Percentiles rank a stretch among this genome's conserved stretches.
Conservation (phyloP, 2,797 vertebrate genomes). For the Graptemys geographica region DNA sequence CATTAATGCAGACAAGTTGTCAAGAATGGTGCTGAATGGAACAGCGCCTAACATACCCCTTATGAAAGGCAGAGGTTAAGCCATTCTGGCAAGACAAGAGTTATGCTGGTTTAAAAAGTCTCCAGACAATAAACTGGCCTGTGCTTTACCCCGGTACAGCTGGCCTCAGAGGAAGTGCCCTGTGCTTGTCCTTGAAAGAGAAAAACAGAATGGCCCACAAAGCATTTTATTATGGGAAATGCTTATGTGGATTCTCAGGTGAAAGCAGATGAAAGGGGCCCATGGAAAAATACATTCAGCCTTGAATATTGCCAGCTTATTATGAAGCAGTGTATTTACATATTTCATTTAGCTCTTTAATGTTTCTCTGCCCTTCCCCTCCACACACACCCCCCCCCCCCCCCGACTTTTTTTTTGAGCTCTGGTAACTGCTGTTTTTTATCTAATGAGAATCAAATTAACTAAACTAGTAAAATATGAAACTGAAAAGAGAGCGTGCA, state of each 20-base stretch:
- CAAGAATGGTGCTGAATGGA: constrained; percentile 1
- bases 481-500: not conserved
- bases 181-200: constrained; percentile 43
- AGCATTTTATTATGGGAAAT: constrained; percentile 41
- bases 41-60: not conserved
- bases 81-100: not conserved
- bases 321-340: constrained; percentile 35
- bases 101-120: not conserved
- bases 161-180: constrained; percentile 23
- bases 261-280: constrained; percentile 49
- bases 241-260: not conserved
- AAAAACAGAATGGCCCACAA: constrained; percentile 45
- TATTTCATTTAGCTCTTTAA: constrained; percentile 31
- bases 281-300: constrained; percentile 19
- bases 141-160: not conserved
- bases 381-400: rapidly evolving
- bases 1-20: not conserved
- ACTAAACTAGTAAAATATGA: not conserved
- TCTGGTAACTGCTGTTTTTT: not conserved
- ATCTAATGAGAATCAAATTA: not conserved
- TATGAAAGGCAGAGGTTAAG: constrained; percentile 2
- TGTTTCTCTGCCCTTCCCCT: not conserved
- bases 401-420: not conserved
- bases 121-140: not conserved
- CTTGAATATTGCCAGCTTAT: constrained; percentile 15